A percentile compares a stretch with the other conserved stretches of the same genome.
Evolutionary conservation across 2,888 invertebrate genomes (phyloP).

Genomic region (Diaprepes abbreviatus): DNA sequence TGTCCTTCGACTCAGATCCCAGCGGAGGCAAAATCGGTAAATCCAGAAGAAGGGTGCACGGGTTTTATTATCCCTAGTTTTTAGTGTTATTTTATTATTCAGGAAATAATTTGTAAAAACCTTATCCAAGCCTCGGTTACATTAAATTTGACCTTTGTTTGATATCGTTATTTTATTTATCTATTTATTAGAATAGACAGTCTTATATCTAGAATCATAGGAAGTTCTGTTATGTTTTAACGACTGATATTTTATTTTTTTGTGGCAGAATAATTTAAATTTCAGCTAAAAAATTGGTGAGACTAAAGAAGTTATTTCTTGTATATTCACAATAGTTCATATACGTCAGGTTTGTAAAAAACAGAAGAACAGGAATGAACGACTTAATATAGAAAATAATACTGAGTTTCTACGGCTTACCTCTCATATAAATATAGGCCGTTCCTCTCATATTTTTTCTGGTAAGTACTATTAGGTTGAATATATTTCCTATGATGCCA

Average conservation of each 20-base stretch:
- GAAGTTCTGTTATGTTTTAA: no score
- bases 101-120: conserved; percentile 4
- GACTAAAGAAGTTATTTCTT: no score
- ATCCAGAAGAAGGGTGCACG: not conserved
- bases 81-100: not conserved
- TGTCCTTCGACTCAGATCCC: not conserved
- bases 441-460: conserved; percentile 83
- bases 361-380: no score
- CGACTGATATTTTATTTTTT: no score
- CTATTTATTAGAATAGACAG: not conserved
- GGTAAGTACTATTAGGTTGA: conserved; percentile 84
- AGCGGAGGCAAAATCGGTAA: not conserved
- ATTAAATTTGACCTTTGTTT: not conserved
- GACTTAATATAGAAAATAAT: no score
- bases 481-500: conserved; percentile 83
- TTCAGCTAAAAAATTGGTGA: no score
- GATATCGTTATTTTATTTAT: not conserved
- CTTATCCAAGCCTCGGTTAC: not conserved
- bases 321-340: no score
- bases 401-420: no score
- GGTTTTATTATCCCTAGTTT: not conserved
- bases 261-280: no score
- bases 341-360: no score
- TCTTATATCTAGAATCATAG: not conserved
- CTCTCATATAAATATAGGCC: conserved; percentile 85